Evolutionary conservation across 2,888 invertebrate species (phyloP).

Genomic region (Melipona beecheii): DNA sequence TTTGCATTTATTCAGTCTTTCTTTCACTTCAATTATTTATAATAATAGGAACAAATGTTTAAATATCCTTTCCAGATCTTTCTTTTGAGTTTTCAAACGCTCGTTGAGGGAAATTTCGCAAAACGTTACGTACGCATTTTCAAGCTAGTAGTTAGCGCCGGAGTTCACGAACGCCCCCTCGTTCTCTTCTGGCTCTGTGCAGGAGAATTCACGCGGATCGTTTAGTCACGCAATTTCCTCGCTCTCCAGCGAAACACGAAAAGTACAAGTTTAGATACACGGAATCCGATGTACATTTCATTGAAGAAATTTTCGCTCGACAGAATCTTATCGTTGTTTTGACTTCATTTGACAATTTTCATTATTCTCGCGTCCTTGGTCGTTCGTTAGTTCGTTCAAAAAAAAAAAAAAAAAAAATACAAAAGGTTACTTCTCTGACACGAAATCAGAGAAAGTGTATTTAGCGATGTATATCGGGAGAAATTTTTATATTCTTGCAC

Average conservation of each 20-base stretch:
- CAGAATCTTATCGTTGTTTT: constrained; percentile 18
- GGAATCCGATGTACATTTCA: not conserved
- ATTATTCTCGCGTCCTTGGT: constrained; percentile 13
- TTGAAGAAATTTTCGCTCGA: not conserved
- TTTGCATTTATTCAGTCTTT: too few species aligned
- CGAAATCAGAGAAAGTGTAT: not conserved
- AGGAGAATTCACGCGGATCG: constrained; percentile 21
- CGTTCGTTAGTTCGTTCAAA: too few species aligned
- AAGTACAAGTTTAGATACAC: not conserved
- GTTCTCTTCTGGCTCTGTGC: not conserved
- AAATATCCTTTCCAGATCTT: not conserved
- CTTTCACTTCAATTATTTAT: too few species aligned
- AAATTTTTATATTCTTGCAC: not conserved
- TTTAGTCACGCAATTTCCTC: constrained; percentile 37
- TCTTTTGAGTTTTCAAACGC: not conserved
- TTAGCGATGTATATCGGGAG: not conserved
- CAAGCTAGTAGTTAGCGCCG: not conserved
- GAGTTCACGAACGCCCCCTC: not conserved
- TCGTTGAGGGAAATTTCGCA: not conserved
- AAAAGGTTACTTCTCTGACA: too few species aligned
- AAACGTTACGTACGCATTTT: not conserved
- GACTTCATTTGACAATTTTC: constrained; percentile 1
- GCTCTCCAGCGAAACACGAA: not conserved
- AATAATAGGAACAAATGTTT: not conserved
- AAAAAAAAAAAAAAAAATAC: too few species aligned